Conservation (phyloP, 2,113 vertebrate genomes). For the Ceyx melanurus region DNA sequence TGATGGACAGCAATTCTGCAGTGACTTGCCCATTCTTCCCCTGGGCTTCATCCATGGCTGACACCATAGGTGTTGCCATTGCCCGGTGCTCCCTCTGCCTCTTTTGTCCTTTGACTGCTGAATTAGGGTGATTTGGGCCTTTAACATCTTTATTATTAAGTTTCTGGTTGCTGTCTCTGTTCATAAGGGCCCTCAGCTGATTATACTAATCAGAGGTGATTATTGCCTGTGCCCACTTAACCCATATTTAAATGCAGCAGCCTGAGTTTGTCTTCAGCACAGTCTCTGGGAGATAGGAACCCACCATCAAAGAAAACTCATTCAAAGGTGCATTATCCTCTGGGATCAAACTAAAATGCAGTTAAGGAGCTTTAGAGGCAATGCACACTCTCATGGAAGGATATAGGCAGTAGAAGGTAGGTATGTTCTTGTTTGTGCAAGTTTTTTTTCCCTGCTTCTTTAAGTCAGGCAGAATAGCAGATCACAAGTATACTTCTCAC, state of each 20-base stretch:
- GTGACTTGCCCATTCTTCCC: neutral
- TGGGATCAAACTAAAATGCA: neutral
- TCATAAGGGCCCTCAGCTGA: conserved; percentile 8
- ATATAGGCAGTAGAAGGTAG: neutral
- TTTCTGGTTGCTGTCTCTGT: neutral
- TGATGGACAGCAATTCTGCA: neutral
- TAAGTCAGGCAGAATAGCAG: neutral
- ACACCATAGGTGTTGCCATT: neutral
- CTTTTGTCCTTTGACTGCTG: neutral
- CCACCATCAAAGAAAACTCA: conserved; percentile 21
- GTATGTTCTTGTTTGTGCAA: neutral
- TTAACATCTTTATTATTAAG: neutral
- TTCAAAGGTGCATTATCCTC: neutral
- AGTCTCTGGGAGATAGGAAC: neutral
- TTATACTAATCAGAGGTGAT: conserved; percentile 54
- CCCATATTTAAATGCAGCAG: conserved; percentile 38
- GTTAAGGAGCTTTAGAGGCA: neutral
- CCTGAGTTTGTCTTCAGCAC: neutral
- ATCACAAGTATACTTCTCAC: neutral
- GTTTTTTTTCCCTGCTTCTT: neutral
- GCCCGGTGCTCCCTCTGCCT: neutral
- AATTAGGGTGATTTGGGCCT: neutral
- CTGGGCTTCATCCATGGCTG: neutral
- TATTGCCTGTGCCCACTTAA: conserved; percentile 20
- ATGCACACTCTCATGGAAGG: neutral